phyloP scores from a whole-genome alignment of 2,113 vertebrate genomes.

The Alces alces region DNA sequence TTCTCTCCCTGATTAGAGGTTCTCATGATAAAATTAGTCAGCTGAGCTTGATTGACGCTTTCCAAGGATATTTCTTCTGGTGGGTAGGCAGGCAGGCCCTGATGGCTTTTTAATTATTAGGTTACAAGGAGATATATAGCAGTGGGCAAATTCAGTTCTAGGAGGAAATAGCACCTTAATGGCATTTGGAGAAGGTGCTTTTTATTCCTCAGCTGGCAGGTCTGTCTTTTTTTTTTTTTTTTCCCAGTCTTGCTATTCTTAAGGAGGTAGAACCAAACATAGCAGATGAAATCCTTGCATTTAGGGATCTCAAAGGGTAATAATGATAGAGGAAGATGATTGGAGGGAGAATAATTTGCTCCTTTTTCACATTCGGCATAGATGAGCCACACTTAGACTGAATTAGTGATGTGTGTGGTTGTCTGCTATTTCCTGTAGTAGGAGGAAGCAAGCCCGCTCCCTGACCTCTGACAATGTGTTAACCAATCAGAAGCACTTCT shows the following conservation, averaged over 20 bases:
- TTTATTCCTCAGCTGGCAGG: background rate
- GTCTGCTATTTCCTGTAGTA: background rate
- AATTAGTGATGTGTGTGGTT: background rate
- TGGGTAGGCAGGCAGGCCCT: background rate
- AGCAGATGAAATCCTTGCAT: background rate
- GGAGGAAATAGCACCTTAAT: background rate
- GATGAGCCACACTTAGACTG: background rate
- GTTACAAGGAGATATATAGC: background rate
- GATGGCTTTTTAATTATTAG: constrained; percentile 46
- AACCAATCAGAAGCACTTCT: background rate
- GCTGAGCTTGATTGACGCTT: constrained; percentile 2
- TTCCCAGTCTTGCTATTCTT: background rate
- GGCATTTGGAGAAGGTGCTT: background rate
- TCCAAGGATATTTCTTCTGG: constrained; percentile 17
- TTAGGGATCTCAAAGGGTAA: background rate
- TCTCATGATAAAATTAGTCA: constrained; percentile 36
- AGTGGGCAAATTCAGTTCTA: background rate
- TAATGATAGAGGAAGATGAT: background rate
- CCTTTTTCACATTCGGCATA: background rate
- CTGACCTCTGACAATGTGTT: background rate
- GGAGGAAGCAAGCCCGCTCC: background rate
- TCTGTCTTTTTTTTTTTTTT: background rate
- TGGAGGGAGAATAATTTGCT: background rate
- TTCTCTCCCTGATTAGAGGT: background rate
- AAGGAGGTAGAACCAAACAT: background rate